Base-by-base conservation (phyloP, 2,113 vertebrate species). In the Thamnaconus septentrionalis region DNA sequence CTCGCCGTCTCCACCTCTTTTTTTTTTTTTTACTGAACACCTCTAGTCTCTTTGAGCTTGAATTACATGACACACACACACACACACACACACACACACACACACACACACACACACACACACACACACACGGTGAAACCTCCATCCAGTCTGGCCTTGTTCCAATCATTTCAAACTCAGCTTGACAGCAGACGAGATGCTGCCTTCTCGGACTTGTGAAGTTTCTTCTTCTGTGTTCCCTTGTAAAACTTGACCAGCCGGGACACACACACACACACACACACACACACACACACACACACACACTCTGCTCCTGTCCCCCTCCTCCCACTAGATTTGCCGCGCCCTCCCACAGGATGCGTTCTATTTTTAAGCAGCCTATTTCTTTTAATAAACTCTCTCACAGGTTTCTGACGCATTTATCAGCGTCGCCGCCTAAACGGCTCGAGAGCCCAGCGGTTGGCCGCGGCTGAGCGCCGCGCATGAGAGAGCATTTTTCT, bases 341-440 rank as follows among this genome's bases (percentile, higher is more conserved):
- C 51, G 67, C 56, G 53, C 83, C 67, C 76, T 88, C 90, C 88
- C 79, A 66, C 43, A 68, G 84, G 88, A 89, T 58, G 67, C 45
- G 66, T 82, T 84, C 91, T 92, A 93, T 91, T 91, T 93, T 88
- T 91, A 90, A 73, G 66, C 87, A 91, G 88, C 91, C 92, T 91
- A 92, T 71, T 93, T 92, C 83, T 88, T 79, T 80, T 83, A 88
- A 90, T 90, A 88, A 85, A 85, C 75, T 73, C 75, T 84, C 75
- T 88, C 65, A 85, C 77, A 78, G 81, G 76, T 89, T 87, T 69
- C 67, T 89, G 85, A 87, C 55, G 74, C 79, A 83, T 66, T 78
- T 56, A 48, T 70, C 31, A 2, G 56, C 62, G 60, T 73, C 51
- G 54, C 56, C 74, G 79, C 64, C 60, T 78, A 69, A 83, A 77